Conservation (phyloP, 2,888 invertebrate genomes). For the Teleogryllus oceanicus region DNA sequence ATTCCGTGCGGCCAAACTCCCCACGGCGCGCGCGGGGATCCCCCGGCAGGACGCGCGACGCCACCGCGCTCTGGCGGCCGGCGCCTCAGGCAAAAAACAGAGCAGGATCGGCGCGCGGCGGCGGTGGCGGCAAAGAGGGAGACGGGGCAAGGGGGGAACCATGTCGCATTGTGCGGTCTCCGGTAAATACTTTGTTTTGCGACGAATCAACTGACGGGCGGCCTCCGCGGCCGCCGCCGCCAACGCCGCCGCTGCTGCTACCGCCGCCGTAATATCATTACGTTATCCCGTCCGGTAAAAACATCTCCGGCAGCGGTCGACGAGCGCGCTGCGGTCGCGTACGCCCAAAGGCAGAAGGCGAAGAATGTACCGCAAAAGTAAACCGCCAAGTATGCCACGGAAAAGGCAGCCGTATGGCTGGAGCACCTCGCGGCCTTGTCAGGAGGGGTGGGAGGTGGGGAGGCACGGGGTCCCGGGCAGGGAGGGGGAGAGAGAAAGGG, state of each 20-base stretch:
- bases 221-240: not conserved
- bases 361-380: slow-evolving; percentile 9
- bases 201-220: not conserved
- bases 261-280: slow-evolving; percentile 11
- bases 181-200: slow-evolving; percentile 18
- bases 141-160: too few relatives aligned
- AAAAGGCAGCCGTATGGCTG: not conserved
- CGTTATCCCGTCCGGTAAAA: not conserved
- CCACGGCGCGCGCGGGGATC: too few relatives aligned
- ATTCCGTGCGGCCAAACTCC: too few relatives aligned
- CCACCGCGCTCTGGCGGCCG: too few relatives aligned
- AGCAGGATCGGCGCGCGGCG: not conserved
- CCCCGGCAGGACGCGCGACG: too few relatives aligned
- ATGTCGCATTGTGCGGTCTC: not conserved
- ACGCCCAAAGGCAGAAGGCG: not conserved
- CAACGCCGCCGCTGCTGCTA: not conserved
- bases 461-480: not conserved
- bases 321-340: not conserved
- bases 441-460: not conserved
- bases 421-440: not conserved
- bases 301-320: not conserved
- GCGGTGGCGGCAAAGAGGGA: not conserved
- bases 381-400: not conserved
- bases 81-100: slow-evolving; percentile 2
- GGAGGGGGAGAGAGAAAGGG: not conserved